phyloP scores from a whole-genome alignment of 2,888 invertebrate species.

The Napeogenes sylphis region DNA sequence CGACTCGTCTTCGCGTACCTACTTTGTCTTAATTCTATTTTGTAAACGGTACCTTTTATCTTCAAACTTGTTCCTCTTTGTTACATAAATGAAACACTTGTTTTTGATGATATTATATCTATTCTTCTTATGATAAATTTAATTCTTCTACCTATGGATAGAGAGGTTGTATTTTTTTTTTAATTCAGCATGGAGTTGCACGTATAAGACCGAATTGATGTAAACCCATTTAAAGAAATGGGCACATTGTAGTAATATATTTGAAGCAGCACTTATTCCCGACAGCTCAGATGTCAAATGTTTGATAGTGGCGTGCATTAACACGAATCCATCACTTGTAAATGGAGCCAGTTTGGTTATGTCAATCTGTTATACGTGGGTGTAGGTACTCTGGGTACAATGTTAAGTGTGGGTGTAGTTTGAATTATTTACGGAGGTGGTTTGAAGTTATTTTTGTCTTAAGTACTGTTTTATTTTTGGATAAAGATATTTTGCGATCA shows the following conservation, averaged over 20 bases:
- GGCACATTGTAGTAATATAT: conserved; percentile 20
- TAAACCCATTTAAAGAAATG: conserved; percentile 9
- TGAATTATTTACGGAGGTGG: too few species aligned
- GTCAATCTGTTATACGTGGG: not conserved
- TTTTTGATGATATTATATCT: not conserved
- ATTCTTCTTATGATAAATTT: too few species aligned
- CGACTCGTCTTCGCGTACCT: conserved; percentile 34
- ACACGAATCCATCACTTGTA: conserved; percentile 22
- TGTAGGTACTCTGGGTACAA: too few species aligned
- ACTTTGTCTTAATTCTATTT: conserved; percentile 46
- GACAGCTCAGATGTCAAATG: conserved; percentile 21
- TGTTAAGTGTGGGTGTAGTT: not conserved
- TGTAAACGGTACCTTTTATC: conserved; percentile 27
- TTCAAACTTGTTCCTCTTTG: conserved; percentile 9
- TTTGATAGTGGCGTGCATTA: conserved; percentile 19
- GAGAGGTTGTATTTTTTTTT: too few species aligned
- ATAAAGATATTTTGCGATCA: too few species aligned
- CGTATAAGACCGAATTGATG: too few species aligned
- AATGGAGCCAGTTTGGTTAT: conserved; percentile 14
- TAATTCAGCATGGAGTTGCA: too few species aligned
- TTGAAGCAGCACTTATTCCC: conserved; percentile 15
- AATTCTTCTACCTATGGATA: too few species aligned
- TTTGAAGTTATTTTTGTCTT: not conserved
- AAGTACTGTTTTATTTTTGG: not conserved
- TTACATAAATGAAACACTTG: not conserved